phyloP scores from a whole-genome alignment of 2,888 invertebrate genomes.

The Yponomeuta sedellus region DNA sequence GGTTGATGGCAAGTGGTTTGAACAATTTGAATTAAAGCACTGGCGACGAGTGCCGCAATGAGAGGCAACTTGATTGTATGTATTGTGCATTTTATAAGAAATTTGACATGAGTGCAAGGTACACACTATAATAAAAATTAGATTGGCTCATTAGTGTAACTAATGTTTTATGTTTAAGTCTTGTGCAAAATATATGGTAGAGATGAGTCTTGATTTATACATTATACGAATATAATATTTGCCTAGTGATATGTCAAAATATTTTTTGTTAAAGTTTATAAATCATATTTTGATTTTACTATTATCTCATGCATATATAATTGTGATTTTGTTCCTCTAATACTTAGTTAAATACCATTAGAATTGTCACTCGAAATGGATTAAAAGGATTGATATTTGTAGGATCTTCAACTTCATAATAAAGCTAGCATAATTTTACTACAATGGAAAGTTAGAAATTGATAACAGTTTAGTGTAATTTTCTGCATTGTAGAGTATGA shows the following conservation, averaged over 20 bases:
- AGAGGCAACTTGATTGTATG: constrained; percentile 17
- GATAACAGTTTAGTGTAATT: background rate
- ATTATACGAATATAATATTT: constrained; percentile 50
- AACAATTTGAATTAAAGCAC: background rate
- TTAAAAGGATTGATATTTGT: constrained; percentile 29
- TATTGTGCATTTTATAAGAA: constrained; percentile 37
- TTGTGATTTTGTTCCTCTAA: constrained; percentile 66
- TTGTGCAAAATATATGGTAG: constrained; percentile 45
- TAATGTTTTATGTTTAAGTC: constrained; percentile 49
- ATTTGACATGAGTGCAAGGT: constrained; percentile 37
- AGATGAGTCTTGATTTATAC: constrained; percentile 32
- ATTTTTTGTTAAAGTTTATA: constrained; percentile 15
- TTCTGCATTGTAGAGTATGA: background rate
- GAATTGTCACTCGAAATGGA: constrained; percentile 47
- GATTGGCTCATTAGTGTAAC: constrained; percentile 54
- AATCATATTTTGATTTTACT: constrained; percentile 19
- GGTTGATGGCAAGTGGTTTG: background rate
- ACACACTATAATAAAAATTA: constrained; percentile 38
- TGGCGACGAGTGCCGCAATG: constrained; percentile 16
- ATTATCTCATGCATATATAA: constrained; percentile 27
- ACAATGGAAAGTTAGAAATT: background rate
- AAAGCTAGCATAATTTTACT: constrained; percentile 9
- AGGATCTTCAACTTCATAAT: constrained; percentile 5
- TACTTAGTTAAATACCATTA: constrained; percentile 28
- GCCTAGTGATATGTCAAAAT: constrained; percentile 61